Evolutionary conservation across 1,140 invertebrate species (phyloP).

Genomic region (Microplitis mediator): DNA sequence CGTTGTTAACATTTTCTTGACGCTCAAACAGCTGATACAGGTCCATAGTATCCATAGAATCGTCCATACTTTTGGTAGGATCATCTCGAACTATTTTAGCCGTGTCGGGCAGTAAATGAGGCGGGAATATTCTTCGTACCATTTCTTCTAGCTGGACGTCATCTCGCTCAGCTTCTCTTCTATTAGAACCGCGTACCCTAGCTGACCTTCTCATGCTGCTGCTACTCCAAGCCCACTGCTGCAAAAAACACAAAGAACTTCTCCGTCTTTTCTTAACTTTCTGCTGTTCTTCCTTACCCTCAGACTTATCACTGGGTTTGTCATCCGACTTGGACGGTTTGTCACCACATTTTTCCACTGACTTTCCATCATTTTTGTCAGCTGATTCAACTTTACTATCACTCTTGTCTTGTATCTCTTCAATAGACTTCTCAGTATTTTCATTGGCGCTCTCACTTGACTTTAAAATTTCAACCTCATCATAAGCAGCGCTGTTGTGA

Average conservation of each 20-base stretch:
- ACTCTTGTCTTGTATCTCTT: constrained; percentile 29
- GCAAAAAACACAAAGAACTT: constrained; percentile 71
- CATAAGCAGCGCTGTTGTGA: neutral
- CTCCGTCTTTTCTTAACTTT: constrained; percentile 68
- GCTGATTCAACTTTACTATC: constrained; percentile 29
- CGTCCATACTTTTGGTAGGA: constrained; percentile 58
- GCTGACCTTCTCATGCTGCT: constrained; percentile 71
- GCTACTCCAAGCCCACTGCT: constrained; percentile 74
- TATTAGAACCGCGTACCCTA: constrained; percentile 64
- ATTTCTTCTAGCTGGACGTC: constrained; percentile 73
- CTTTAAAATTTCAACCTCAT: constrained; percentile 15
- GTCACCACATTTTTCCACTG: constrained; percentile 31
- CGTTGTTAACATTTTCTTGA: constrained; percentile 57
- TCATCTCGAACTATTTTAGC: constrained; percentile 56
- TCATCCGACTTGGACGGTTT: constrained; percentile 43
- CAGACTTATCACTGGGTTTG: constrained; percentile 50
- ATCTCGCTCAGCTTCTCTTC: constrained; percentile 66
- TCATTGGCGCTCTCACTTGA: neutral
- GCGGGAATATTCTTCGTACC: constrained; percentile 67
- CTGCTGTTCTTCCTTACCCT: constrained; percentile 60
- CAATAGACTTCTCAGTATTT: constrained; percentile 39
- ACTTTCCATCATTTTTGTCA: constrained; percentile 33
- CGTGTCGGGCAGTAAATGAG: constrained; percentile 60
- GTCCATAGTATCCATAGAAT: constrained; percentile 70
- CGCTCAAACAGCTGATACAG: constrained; percentile 69